A percentile compares a stretch with the other conserved stretches of the same genome.
Evolutionary conservation across 2,113 vertebrate genomes (phyloP).

Genomic region (Cheirogaleus medius): DNA sequence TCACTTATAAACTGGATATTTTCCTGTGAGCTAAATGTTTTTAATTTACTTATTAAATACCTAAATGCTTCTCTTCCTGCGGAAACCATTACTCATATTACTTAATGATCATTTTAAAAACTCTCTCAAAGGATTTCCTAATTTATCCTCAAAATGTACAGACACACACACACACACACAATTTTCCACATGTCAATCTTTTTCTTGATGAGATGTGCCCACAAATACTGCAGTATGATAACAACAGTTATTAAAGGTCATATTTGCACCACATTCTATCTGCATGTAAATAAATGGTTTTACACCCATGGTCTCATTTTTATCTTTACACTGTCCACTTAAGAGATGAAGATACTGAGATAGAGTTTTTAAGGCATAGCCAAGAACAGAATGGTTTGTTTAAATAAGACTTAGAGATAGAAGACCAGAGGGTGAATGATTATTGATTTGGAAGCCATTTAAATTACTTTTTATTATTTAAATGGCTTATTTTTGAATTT

Average conservation of each 20-base stretch:
- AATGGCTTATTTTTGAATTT: too few relatives aligned
- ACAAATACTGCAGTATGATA: background rate
- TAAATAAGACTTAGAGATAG: background rate
- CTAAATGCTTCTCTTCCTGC: background rate
- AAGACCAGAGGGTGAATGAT: background rate
- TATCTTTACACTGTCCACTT: background rate
- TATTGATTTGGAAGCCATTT: background rate
- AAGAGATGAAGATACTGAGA: background rate
- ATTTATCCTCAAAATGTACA: background rate
- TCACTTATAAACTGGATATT: background rate
- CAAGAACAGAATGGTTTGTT: background rate
- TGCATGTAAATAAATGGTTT: background rate
- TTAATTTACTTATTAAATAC: slow-evolving; percentile 34
- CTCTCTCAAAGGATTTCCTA: background rate
- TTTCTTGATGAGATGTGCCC: background rate
- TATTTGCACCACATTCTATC: background rate
- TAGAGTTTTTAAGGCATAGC: background rate
- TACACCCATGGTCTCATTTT: background rate
- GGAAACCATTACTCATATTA: background rate
- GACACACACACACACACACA: background rate
- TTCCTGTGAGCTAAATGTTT: background rate
- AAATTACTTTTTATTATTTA: too few relatives aligned
- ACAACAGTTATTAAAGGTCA: background rate
- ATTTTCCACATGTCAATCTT: background rate
- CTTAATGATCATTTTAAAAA: slow-evolving; percentile 28